These are phyloP conservation scores for Trachelus stipa DNA, from an alignment of 2,888 invertebrate species.

Conservation along the genomic window DNA sequence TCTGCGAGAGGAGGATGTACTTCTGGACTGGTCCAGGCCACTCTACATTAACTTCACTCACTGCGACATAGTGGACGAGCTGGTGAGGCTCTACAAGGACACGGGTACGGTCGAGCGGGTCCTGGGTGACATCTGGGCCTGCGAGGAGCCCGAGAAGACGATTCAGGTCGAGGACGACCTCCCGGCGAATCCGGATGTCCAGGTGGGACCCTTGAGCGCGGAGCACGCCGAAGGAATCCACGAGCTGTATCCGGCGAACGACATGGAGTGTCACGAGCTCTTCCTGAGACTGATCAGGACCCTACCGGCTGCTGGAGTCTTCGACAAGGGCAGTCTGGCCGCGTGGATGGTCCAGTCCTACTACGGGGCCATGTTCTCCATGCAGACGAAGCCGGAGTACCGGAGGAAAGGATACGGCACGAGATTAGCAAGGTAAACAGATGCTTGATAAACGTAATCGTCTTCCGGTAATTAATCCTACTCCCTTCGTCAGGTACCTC, in stretches of 20 bases:
- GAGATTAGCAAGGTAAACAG: conserved; percentile 57
- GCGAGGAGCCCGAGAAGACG: conserved; percentile 70
- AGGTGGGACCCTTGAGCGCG: conserved; percentile 78
- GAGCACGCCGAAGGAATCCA: conserved; percentile 86
- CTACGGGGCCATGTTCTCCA: conserved; percentile 92
- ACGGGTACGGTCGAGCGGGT: conserved; percentile 78
- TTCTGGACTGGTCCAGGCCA: conserved; percentile 84
- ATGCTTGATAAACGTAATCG: too few relatives aligned
- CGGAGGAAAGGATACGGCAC: conserved; percentile 75
- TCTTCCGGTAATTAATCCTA: too few relatives aligned
- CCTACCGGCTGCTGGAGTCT: conserved; percentile 85
- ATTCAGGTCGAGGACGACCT: conserved; percentile 56
- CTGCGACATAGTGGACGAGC: conserved; percentile 81
- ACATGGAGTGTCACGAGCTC: conserved; percentile 86
- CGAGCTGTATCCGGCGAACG: conserved; percentile 88
- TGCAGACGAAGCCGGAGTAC: conserved; percentile 86
- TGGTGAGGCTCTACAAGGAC: conserved; percentile 78
- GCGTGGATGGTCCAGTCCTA: conserved; percentile 94
- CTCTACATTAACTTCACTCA: conserved; percentile 90
- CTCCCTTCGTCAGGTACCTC: conserved; percentile 57
- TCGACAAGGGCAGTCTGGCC: conserved; percentile 79
- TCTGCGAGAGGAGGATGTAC: conserved; percentile 80
- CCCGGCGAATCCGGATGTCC: conserved; percentile 68
- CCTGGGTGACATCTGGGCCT: conserved; percentile 83
- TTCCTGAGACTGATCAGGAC: conserved; percentile 83